phyloP scores from a whole-genome alignment of 2,113 vertebrate species.

The Verasper variegatus region DNA sequence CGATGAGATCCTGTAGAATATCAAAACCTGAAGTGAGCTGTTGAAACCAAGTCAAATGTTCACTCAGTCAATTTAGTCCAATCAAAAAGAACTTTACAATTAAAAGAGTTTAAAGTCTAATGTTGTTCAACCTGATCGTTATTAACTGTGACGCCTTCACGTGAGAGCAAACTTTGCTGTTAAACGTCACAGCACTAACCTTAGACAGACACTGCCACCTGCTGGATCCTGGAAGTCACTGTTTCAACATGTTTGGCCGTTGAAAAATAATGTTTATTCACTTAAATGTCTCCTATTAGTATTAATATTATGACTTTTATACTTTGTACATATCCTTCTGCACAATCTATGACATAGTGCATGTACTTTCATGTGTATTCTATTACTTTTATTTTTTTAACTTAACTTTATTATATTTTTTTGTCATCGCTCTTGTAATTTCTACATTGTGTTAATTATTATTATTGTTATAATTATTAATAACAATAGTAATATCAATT shows the following conservation, averaged over 20 bases:
- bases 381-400: background rate
- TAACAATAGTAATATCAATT: background rate
- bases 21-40: too few relatives aligned
- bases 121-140: background rate
- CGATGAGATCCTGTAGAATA: background rate
- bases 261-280: background rate
- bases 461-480: background rate
- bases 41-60: too few relatives aligned
- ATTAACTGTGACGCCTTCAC: background rate
- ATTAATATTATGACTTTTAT: too few relatives aligned
- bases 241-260: background rate
- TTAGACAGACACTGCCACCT: conserved; percentile 41
- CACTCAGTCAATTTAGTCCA: too few relatives aligned
- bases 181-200: background rate
- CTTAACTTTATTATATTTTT: too few relatives aligned
- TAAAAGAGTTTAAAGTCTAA: too few relatives aligned
- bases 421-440: too few relatives aligned
- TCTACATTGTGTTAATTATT: background rate
- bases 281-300: background rate
- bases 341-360: too few relatives aligned
- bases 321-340: too few relatives aligned
- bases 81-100: too few relatives aligned
- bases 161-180: background rate
- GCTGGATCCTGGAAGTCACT: conserved; percentile 23
- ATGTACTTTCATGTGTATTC: background rate